Conservation (phyloP, 2,113 vertebrate species). For the Sisor rabdophorus region DNA sequence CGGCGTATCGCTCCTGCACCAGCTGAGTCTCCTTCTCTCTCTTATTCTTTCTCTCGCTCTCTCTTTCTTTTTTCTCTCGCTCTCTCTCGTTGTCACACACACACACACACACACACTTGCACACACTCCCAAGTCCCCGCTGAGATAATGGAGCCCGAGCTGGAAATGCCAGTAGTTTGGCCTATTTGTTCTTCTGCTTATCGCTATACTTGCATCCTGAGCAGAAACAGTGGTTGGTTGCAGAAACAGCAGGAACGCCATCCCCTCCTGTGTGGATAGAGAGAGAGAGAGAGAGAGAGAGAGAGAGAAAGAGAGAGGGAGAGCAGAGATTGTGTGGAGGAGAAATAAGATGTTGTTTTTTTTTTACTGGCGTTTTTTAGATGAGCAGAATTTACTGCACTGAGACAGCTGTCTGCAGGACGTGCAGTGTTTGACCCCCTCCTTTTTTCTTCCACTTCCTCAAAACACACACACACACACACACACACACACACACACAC, state of each 20-base stretch:
- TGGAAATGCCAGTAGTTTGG: slow-evolving; percentile 55
- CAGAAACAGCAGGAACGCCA: slow-evolving; percentile 43
- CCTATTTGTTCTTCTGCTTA: slow-evolving; percentile 73
- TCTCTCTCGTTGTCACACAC: background rate
- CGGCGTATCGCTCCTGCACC: slow-evolving; percentile 68
- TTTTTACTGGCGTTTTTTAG: slow-evolving; percentile 32
- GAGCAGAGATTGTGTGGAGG: background rate
- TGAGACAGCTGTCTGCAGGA: slow-evolving; percentile 73
- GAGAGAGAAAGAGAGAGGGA: slow-evolving; percentile 13
- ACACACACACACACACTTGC: background rate
- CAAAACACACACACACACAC: slow-evolving; percentile 39
- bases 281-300: background rate
- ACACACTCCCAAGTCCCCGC: slow-evolving; percentile 70
- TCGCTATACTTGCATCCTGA: slow-evolving; percentile 64
- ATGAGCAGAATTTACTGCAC: slow-evolving; percentile 49
- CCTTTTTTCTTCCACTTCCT: slow-evolving; percentile 2
- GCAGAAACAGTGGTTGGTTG: slow-evolving; percentile 46
- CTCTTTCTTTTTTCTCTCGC: slow-evolving; percentile 54
- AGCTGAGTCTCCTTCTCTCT: slow-evolving; percentile 58
- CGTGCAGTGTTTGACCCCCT: slow-evolving; percentile 50
- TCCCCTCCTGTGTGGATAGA: slow-evolving; percentile 18
- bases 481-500: slow-evolving; percentile 54
- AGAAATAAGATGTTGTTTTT: slow-evolving; percentile 36
- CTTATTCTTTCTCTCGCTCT: slow-evolving; percentile 49
- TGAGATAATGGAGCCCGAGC: slow-evolving; percentile 57